A percentile compares a stretch with the other conserved stretches of the same genome.
Conservation (phyloP, 1,140 invertebrate genomes). For the Diuraphis noxia region DNA sequence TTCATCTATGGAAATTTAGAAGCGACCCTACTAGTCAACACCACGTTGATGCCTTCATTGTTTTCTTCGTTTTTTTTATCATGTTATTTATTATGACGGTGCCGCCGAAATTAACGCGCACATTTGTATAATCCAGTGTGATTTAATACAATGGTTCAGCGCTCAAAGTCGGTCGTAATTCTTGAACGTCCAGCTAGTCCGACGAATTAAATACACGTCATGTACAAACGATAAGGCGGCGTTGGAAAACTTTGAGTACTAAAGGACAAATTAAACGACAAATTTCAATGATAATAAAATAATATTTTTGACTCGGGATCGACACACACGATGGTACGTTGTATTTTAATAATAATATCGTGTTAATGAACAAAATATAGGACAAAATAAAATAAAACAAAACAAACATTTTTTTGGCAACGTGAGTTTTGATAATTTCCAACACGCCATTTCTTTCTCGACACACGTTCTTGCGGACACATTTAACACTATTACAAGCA, state of each 20-base stretch:
- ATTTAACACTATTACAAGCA: not conserved
- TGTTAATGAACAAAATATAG: not conserved
- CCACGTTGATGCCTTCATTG: too few species aligned
- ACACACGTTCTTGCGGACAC: not conserved
- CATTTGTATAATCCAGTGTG: not conserved
- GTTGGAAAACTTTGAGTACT: not conserved
- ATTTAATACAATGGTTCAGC: not conserved
- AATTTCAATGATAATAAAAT: not conserved
- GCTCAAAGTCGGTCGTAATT: not conserved
- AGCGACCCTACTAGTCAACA: too few species aligned
- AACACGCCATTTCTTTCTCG: constrained; percentile 15
- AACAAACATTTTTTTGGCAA: not conserved
- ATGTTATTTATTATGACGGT: not conserved
- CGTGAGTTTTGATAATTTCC: not conserved
- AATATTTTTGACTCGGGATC: not conserved
- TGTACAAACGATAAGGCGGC: not conserved
- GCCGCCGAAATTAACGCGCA: not conserved
- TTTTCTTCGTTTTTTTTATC: not conserved
- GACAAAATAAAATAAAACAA: not conserved
- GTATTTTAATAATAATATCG: not conserved
- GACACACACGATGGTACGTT: not conserved
- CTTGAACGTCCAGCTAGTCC: not conserved
- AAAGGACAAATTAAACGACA: not conserved
- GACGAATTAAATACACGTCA: not conserved
- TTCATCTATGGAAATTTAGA: not conserved